phyloP scores from a whole-genome alignment of 2,888 invertebrate species.

The Plemyria rubiginata region DNA sequence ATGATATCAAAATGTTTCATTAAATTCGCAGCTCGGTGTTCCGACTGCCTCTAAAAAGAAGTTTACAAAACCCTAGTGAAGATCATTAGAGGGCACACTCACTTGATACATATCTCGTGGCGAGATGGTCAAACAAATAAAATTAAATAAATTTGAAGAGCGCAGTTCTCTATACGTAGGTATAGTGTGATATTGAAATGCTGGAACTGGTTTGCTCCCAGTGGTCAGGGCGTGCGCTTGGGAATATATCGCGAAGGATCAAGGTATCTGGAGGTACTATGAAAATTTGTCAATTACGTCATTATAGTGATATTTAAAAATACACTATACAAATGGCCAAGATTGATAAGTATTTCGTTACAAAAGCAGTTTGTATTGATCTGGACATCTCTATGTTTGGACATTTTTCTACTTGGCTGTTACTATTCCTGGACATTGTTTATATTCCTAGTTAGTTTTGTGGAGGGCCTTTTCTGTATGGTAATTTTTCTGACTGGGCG shows the following conservation, averaged over 20 bases:
- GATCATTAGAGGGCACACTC: constrained; percentile 34
- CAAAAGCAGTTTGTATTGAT: too few species aligned
- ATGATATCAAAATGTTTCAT: neutral
- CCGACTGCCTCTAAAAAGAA: constrained; percentile 13
- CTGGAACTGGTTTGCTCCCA: constrained; percentile 74
- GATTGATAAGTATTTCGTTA: too few species aligned
- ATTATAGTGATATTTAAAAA: too few species aligned
- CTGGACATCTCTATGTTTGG: too few species aligned
- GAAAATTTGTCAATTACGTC: constrained; percentile 16
- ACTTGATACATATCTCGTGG: constrained; percentile 39
- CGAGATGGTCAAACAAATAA: constrained; percentile 44
- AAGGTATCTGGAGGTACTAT: constrained; percentile 24
- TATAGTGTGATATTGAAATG: constrained; percentile 81
- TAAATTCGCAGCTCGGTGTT: constrained; percentile 2
- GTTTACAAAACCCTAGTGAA: constrained; percentile 15
- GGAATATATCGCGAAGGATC: constrained; percentile 71
- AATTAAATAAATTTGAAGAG: constrained; percentile 44
- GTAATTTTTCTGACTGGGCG: too few species aligned
- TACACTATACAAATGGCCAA: too few species aligned
- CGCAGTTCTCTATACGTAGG: constrained; percentile 36
- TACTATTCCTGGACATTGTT: too few species aligned
- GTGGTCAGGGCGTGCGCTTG: constrained; percentile 68
- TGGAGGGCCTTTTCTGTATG: too few species aligned
- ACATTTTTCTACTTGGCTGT: too few species aligned
- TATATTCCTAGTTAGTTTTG: too few species aligned